Percentiles rank a stretch among this genome's conserved stretches.
phyloP scores from a whole-genome alignment of 2,888 invertebrate genomes.

The Perithous albicinctus region DNA sequence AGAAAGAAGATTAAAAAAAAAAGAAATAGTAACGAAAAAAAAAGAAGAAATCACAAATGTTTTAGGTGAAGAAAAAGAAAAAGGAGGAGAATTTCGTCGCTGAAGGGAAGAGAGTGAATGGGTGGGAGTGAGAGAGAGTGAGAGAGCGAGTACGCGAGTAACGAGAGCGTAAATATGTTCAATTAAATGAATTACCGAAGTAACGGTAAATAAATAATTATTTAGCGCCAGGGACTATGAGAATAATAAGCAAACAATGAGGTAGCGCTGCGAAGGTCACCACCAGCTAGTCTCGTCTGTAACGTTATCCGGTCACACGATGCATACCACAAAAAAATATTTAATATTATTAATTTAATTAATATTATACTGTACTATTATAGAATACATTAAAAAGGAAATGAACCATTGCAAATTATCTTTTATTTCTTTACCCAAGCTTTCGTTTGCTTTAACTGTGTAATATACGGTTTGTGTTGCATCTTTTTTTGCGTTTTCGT shows the following conservation, averaged over 20 bases:
- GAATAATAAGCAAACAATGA: constrained; percentile 70
- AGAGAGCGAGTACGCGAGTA: constrained; percentile 52
- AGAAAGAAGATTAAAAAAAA: background rate
- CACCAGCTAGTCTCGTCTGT: constrained; percentile 83
- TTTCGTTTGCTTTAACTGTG: background rate
- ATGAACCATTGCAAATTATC: constrained; percentile 76
- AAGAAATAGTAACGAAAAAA: constrained; percentile 8
- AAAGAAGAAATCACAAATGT: constrained; percentile 23
- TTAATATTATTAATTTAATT: constrained; percentile 84
- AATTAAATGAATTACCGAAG: constrained; percentile 71
- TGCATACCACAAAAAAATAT: constrained; percentile 82
- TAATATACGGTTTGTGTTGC: no score
- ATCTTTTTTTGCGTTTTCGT: no score
- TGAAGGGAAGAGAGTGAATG: constrained; percentile 54
- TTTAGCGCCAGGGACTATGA: constrained; percentile 78
- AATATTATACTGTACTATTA: constrained; percentile 84
- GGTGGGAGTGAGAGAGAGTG: constrained; percentile 45
- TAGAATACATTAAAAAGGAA: constrained; percentile 82
- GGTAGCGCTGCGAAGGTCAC: constrained; percentile 82
- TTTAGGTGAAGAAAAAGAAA: constrained; percentile 19
- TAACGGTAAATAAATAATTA: constrained; percentile 76
- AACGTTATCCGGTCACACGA: constrained; percentile 83
- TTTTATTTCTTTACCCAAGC: constrained; percentile 19
- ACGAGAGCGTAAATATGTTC: constrained; percentile 60
- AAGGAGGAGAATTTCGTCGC: constrained; percentile 48